A percentile compares a stretch with the other conserved stretches of the same genome.
Evolutionary conservation across 2,888 invertebrate species (phyloP).

Genomic region (Lycocerus yunnanus): DNA sequence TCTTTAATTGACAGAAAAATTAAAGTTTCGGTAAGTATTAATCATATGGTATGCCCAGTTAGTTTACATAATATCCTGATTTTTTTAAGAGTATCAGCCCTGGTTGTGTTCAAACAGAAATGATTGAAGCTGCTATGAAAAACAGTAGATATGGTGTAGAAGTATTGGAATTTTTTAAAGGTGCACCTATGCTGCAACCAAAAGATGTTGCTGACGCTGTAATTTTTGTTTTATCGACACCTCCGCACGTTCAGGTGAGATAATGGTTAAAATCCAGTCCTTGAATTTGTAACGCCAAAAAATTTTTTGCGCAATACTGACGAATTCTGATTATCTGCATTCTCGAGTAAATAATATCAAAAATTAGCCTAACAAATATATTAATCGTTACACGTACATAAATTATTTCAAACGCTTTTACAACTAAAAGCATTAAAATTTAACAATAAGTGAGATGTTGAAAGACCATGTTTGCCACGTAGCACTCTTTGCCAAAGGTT

Average conservation of each 20-base stretch:
- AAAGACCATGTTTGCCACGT: too few species aligned
- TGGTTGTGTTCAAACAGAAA: constrained; percentile 38
- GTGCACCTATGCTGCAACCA: constrained; percentile 12
- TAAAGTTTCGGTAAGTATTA: background rate
- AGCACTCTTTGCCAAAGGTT: too few species aligned
- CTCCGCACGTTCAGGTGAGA: constrained; percentile 42
- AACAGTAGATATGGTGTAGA: background rate
- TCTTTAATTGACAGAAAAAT: background rate
- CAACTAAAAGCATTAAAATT: too few species aligned
- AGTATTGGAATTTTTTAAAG: background rate
- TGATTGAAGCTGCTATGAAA: background rate
- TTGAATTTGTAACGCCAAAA: too few species aligned
- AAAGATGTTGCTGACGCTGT: constrained; percentile 39
- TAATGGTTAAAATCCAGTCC: too few species aligned
- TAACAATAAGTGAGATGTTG: too few species aligned
- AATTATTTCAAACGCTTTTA: too few species aligned
- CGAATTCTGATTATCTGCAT: too few species aligned
- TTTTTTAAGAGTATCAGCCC: constrained; percentile 42
- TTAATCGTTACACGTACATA: too few species aligned
- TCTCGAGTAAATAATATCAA: too few species aligned
- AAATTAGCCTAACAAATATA: too few species aligned
- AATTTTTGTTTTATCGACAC: constrained; percentile 39
- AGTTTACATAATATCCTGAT: background rate
- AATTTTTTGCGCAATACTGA: too few species aligned
- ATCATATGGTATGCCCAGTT: background rate